Evolutionary conservation across 2,797 vertebrate genomes (phyloP), one percentile per base, ranked within the genome.

Genomic region (Numenius phaeopus): DNA sequence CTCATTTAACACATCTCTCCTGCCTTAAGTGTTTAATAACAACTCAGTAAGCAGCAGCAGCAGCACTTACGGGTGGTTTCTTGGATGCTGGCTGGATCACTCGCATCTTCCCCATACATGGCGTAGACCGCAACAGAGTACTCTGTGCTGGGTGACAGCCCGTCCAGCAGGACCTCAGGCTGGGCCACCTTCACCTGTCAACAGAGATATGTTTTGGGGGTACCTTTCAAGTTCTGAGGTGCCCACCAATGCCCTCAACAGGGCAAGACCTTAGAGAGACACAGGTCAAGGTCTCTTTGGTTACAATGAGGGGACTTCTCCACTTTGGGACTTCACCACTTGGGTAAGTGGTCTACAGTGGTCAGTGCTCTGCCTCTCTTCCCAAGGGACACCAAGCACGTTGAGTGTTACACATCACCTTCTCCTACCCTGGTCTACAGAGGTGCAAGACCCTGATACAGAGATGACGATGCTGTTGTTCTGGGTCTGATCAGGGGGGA

Each of bases 41-140:
- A 57, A 5, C 27, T 44, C 80, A 77, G 44, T 14, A 20, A 73
- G 65, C 54, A 42, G 59, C 30, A 32, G 62, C 32, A 17, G 39
- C 34, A 85, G 47, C 49, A 93, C 98, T 98, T 98, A 99, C 99
- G 10, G 46, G 99, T 99, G 91, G 98, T 98, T 92, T 98, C 98
- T 3, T 98, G 98, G 87, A 99, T 97, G 47, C 98, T 99, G 94
- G 98, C 98, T 1, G 99, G 99, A 69, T 99, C 99, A 3, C 99
- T 99, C 49, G 98, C 98, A 14, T 99, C 99, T 22, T 99, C 98
- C 8, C 99, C 99, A 1, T 98, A 99, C 86, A 99, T 98, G 0
- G 99, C 99, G 4, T 99, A 99, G 55, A 99, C 98, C 0, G 98
- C 99, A 5, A 99, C 91, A 1, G 98, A 98, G 81, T 99, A 99